Evolutionary conservation across 2,113 vertebrate species (phyloP).

Genomic region (Guaruba guarouba): DNA sequence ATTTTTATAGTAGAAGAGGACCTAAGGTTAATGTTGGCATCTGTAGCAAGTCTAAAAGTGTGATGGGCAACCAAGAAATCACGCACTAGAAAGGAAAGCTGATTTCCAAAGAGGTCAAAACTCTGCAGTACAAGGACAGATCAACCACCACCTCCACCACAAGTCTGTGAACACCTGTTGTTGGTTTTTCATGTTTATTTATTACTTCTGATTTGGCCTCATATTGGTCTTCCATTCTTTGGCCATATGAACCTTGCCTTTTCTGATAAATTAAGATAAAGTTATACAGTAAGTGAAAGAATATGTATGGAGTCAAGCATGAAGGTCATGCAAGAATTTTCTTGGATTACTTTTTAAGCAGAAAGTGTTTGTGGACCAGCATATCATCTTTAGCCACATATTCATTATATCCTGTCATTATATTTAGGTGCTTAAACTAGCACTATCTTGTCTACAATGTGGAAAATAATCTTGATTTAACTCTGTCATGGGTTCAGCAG

Average conservation of each 20-base stretch:
- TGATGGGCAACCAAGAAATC: background rate
- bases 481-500: no score
- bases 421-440: background rate
- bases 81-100: background rate
- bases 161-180: background rate
- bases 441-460: background rate
- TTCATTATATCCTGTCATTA: background rate
- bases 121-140: background rate
- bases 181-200: background rate
- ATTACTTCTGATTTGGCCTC: background rate
- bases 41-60: background rate
- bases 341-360: background rate
- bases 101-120: background rate
- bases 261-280: background rate
- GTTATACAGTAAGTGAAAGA: background rate
- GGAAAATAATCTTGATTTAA: background rate
- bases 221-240: background rate
- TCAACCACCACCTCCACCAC: background rate
- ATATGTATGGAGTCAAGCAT: fast-evolving
- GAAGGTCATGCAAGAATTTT: background rate
- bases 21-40: background rate
- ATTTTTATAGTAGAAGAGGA: background rate
- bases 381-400: background rate
- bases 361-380: background rate
- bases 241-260: background rate